Conservation (phyloP, 2,113 vertebrate genomes). For the Egretta garzetta region DNA sequence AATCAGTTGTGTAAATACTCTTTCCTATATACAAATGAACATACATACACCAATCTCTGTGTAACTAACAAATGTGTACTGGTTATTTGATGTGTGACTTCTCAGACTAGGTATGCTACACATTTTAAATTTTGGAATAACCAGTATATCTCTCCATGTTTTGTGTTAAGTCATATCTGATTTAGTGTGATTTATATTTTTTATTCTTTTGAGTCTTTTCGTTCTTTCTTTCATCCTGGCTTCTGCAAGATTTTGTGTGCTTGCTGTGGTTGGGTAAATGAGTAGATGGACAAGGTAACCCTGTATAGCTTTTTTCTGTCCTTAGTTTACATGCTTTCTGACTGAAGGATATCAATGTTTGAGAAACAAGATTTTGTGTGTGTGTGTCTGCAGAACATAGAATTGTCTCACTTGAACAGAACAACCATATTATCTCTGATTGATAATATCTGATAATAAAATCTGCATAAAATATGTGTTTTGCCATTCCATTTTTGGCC, state of each 20-base stretch:
- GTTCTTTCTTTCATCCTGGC: not conserved
- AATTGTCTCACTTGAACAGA: not conserved
- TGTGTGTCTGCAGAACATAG: not conserved
- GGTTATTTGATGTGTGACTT: not conserved
- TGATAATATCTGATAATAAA: not conserved
- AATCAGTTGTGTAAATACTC: not conserved
- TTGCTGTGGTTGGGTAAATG: not conserved
- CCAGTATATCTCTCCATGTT: not conserved
- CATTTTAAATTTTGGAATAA: not conserved
- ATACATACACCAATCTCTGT: not conserved
- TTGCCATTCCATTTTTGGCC: not conserved
- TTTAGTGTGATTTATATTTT: not conserved
- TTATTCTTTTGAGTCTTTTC: not conserved
- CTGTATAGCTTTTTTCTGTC: not conserved
- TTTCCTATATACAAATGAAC: fast-evolving
- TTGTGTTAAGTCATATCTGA: not conserved
- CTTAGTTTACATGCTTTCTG: not conserved
- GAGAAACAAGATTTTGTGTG: not conserved
- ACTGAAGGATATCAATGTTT: not conserved
- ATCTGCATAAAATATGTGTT: not conserved
- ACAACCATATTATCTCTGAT: not conserved
- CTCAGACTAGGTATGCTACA: not conserved
- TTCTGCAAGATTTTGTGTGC: not conserved
- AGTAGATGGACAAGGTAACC: not conserved
- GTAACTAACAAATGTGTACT: not conserved